Base-by-base conservation (phyloP, 2,113 vertebrate species). In the Caloenas nicobarica region DNA sequence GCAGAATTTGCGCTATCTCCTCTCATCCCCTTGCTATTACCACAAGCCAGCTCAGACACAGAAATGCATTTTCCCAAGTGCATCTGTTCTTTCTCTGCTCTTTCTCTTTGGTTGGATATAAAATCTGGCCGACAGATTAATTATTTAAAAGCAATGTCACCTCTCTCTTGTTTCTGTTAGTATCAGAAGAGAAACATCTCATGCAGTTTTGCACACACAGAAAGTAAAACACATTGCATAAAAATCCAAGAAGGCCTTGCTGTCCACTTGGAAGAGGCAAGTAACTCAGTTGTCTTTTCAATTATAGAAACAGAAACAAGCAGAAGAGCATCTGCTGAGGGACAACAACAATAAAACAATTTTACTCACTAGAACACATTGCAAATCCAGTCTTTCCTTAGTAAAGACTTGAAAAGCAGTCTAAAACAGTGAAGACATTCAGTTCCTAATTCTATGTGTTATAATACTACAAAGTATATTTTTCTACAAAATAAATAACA, bases 71-170 rank as follows among this genome's bases (percentile, higher is more conserved):
- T 96, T 53, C 73, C 61, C 53, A 48, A 68, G 9, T 12, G 9
- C 0, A 0, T 38, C 26, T 62, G 17, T 22, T 88, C 24, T 87
- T 44, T 8, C 7, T 57, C n/a, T 13, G 7, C 72, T 74, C 22
- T 66, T 88, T 68, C 73, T 76, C 54, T 91, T 89, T 36, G 7
- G 15, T 40, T 46, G 16, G 16, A 28, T 76, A 36, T 40, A 92
- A 95, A 93, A 85, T 85, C 57, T 69, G 26, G 21, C 64, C 65
- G 54, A 82, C 16, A 69, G 29, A 69, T 96, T 79, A 92, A 80
- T 82, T 82, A 86, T 58, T 88, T 31, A 93, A 92, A 66, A 73
- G 9, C 31, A 58, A 24, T n/a, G 40, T 33, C 70, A 46, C 54
- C 2, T 50, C 7, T 50, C 26, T 76, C 57, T 88, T 73, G 19